Evolutionary conservation across 2,797 vertebrate genomes (phyloP), one percentile per base, ranked within the genome.

Genomic region (Tolypeutes matacus): DNA sequence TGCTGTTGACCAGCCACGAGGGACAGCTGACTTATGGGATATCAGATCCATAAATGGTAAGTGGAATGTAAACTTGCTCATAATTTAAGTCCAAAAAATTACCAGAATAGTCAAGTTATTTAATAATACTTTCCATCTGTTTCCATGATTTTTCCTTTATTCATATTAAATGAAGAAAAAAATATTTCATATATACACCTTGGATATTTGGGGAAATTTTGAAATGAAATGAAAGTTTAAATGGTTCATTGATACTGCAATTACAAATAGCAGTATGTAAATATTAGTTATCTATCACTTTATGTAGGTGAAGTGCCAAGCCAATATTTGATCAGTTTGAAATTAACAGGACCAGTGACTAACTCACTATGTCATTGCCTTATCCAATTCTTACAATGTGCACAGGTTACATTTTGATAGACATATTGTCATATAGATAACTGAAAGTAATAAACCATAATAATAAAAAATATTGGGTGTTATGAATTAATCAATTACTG

Each of bases 1-100:
- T 73, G 98, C 99, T 83, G 77, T 98, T 21, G 96, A 98, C 46
- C 95, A 98, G 73, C 96, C 98, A 94, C 98, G 98, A 31, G 97
- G 51, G 20, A 98, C 93, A 36, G 86, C 84, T 27, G 42, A 98
- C n/a, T 89, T 95, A 3, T 99, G 99, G 99, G 97, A 97, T 17
- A 96, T 99, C 90, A 98, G 98, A 96, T 62, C 93, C 31, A 75
- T 99, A 95, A 99, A 99, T 86, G 99, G 99, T 99, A 98, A 98
- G 98, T 96, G 92, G 20, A 95, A 18, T 27, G 15, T 64, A 49
- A 67, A 92, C 14, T 72, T 94, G 21, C 42, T 73, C 34, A 27
- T 1, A n/a, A 39, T 53, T 49, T 31, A 65, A 56, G 23, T 42
- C 7, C 34, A 51, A 73, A 67, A 29, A 67, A 34, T n/a, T 29